A percentile compares a stretch with the other conserved stretches of the same genome.
Evolutionary conservation across 1,140 invertebrate genomes (phyloP).

Genomic region (Temnothorax longispinosus): DNA sequence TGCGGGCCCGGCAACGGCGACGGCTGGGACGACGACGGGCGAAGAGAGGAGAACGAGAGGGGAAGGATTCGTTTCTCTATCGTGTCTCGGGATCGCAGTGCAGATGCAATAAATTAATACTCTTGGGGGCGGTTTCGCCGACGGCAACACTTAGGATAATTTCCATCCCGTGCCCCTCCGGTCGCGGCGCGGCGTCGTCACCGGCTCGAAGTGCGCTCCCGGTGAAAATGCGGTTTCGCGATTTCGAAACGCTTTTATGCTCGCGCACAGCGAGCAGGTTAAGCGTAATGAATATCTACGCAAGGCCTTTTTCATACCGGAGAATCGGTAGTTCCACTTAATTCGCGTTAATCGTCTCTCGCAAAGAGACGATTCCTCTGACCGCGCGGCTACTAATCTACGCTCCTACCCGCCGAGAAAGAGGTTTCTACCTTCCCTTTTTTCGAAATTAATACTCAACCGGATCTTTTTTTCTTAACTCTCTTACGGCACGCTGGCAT

Average conservation of each 20-base stretch:
- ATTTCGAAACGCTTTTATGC: conserved; percentile 16
- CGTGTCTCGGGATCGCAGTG: conserved; percentile 7
- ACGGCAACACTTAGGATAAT: conserved; percentile 54
- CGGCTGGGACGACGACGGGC: neutral
- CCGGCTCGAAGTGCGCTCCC: conserved; percentile 4
- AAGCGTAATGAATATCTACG: conserved; percentile 21
- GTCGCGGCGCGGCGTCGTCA: neutral
- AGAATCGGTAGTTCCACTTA: conserved; percentile 33
- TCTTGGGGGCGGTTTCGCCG: conserved; percentile 32
- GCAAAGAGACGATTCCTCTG: neutral
- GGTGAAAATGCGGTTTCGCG: neutral
- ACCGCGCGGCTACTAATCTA: conserved; percentile 9
- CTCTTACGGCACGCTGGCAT: neutral
- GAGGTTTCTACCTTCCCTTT: neutral
- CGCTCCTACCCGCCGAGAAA: neutral
- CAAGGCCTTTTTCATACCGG: conserved; percentile 4
- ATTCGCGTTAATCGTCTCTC: conserved; percentile 43
- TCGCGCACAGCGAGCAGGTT: neutral
- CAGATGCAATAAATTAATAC: conserved; percentile 53
- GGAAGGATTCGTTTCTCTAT: neutral
- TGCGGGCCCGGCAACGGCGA: neutral
- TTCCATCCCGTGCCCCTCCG: conserved; percentile 12
- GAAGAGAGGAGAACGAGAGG: neutral
- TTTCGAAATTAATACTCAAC: neutral
- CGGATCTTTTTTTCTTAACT: neutral